Conservation (phyloP, 2,888 invertebrate species). For the Heliconius sara region DNA sequence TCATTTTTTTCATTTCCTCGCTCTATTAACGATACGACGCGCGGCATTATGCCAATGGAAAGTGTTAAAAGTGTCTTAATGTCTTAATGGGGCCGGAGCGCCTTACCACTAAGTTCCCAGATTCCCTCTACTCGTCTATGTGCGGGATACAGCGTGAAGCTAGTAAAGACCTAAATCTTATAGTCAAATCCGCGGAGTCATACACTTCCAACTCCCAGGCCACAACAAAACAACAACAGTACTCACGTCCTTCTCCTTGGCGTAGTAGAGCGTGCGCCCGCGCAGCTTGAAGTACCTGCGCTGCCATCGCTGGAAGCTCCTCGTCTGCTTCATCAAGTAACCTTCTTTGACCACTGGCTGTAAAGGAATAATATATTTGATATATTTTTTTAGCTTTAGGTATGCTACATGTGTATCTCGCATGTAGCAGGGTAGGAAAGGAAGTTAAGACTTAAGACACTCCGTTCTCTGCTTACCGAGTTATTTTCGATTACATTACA, state of each 20-base stretch:
- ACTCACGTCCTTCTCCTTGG: conserved; percentile 93
- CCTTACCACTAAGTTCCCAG: neutral
- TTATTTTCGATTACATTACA: no score
- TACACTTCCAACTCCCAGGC: no score
- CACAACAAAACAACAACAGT: neutral
- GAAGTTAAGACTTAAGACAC: neutral
- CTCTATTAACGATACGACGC: neutral
- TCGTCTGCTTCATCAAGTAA: conserved; percentile 93
- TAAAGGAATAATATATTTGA: conserved; percentile 17
- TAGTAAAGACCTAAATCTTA: neutral
- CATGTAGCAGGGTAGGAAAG: no score
- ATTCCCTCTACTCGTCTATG: neutral
- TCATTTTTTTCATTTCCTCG: no score
- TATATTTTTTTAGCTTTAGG: no score
- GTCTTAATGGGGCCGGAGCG: neutral
- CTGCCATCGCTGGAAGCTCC: conserved; percentile 93
- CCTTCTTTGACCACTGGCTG: conserved; percentile 89
- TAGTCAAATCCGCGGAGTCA: no score
- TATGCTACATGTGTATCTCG: no score
- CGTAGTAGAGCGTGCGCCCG: conserved; percentile 92
- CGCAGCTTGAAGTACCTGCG: conserved; percentile 92
- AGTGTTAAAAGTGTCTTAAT: neutral
- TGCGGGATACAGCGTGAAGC: neutral
- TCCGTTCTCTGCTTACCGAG: neutral
- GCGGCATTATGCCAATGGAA: neutral